These are phyloP conservation scores for Catharus fuscescens DNA, from an alignment of 2,113 vertebrate genomes.

Conservation along the genomic window DNA sequence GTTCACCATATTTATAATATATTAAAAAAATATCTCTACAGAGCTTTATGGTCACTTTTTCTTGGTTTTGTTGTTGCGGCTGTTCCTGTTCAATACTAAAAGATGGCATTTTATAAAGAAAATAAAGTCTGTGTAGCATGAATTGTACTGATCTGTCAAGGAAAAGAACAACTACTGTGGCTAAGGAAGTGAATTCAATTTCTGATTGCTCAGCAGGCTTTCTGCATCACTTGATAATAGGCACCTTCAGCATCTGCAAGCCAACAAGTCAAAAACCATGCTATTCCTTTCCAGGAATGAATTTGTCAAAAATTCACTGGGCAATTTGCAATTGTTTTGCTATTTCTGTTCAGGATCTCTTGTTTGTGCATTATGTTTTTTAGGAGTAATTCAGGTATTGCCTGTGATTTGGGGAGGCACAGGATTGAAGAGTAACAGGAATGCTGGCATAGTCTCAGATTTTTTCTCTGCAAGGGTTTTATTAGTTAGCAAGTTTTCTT, in stretches of 20 bases:
- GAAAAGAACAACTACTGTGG: not conserved
- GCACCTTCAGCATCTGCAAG: not conserved
- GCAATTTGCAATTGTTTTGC: not conserved
- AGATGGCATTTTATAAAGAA: not conserved
- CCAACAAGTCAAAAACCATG: not conserved
- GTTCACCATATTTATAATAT: not conserved
- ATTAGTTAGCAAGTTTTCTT: not conserved
- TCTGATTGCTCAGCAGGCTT: not conserved
- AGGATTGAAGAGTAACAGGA: not conserved
- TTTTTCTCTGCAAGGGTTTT: not conserved
- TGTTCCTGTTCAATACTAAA: not conserved
- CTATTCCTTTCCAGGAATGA: not conserved
- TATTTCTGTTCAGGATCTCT: not conserved
- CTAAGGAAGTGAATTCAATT: not conserved
- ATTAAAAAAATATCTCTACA: not conserved
- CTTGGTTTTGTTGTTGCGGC: not conserved
- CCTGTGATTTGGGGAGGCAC: not conserved
- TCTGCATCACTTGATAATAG: not conserved
- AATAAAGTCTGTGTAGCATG: not conserved
- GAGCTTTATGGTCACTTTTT: not conserved
- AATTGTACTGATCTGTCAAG: not conserved
- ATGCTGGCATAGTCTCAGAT: not conserved
- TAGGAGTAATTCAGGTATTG: not conserved
- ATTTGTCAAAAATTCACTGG: not conserved
- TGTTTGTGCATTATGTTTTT: not conserved